Base-by-base conservation (phyloP, 2,888 invertebrate species). In the Deroplatys truncata region DNA sequence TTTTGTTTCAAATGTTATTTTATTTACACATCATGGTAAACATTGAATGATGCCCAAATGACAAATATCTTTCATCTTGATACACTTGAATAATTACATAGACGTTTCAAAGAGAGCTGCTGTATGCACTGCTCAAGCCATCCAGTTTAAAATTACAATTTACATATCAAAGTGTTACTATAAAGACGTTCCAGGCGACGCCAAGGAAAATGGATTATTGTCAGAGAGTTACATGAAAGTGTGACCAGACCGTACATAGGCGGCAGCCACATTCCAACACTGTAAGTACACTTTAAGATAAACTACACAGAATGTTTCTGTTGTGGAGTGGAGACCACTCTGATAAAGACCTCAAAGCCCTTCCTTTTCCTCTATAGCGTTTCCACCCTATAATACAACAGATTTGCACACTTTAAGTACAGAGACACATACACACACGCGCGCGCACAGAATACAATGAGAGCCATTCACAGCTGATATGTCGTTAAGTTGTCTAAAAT, bases 181-280 rank as follows among this genome's bases (percentile, higher is more conserved):
- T 29, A 83, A 83, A 83, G 56, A 20, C 56, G 56, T 72, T 72
- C 56, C 25, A 20, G n/a, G 56, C 87, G 35, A 83, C 87, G 87
- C 87, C 82, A 35, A 83, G 83, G 87, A 87, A 82, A 86, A 87
- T 82, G 35, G 25, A 87, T 87, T 87, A 87, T 87, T 87, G 87
- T 87, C 87, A 87, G 82, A 87, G 83, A n/a, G 87, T 87, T 87
- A 72, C 82, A 83, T 87, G 35, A 28, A 82, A 87, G 87, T 87
- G 43, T 28, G 56, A 20, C 20, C 25, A 4, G 56, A 56, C 56
- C 56, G 16, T 56, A 56, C 56, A 56, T 56, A 16, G 56, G 56
- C 56, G 2, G 20, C 20, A 72, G 56, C 20, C 56, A 72, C 56
- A 72, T 72, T 72, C 56, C 56, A 72, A 72, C 56, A 72, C 56